phyloP scores from a whole-genome alignment of 2,888 invertebrate genomes.

The Lamellibrachia satsuma region DNA sequence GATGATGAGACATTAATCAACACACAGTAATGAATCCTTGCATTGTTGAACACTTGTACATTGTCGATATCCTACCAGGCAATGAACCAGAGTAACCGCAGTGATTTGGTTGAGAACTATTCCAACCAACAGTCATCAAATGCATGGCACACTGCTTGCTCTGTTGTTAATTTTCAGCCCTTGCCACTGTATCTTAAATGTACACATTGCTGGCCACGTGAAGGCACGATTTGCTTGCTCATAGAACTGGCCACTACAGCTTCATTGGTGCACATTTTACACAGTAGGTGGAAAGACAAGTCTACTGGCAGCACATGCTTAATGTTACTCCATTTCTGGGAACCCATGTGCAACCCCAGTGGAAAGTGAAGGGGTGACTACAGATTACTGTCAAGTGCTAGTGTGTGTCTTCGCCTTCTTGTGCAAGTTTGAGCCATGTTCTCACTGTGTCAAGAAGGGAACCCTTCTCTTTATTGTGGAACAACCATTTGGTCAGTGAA shows the following conservation, averaged over 20 bases:
- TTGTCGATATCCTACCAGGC: neutral
- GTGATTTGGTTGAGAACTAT: too few species aligned
- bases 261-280: neutral
- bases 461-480: neutral
- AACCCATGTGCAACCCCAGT: neutral
- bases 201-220: neutral
- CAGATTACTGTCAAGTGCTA: neutral
- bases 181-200: neutral
- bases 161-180: neutral
- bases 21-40: neutral
- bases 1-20: neutral
- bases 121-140: too few species aligned
- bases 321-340: too few species aligned
- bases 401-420: neutral
- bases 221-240: neutral
- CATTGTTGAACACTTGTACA: neutral
- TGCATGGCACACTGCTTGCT: neutral
- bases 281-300: neutral
- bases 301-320: neutral
- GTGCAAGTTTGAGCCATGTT: neutral
- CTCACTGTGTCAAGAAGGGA: neutral
- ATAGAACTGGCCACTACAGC: neutral
- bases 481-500: neutral
- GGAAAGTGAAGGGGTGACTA: neutral
- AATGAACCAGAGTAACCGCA: neutral